These are phyloP conservation scores for Drosophila tanythrix DNA, from an alignment of 2,888 invertebrate species.

Conservation along the genomic window DNA sequence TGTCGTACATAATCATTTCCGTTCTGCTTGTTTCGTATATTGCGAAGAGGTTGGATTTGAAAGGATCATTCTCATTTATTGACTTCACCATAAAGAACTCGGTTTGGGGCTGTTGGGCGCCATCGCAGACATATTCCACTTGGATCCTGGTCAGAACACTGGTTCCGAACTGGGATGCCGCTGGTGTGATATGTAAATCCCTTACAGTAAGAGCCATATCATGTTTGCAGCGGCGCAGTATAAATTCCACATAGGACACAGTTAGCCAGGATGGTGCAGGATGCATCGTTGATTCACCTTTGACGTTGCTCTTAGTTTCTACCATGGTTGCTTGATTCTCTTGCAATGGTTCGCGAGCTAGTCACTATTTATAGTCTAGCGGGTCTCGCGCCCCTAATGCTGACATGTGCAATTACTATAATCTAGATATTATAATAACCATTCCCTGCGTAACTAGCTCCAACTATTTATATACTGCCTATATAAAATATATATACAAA, in stretches of 20 bases:
- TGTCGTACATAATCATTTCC: constrained; percentile 81
- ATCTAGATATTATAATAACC: constrained; percentile 16
- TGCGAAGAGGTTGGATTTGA: constrained; percentile 53
- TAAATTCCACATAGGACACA: constrained; percentile 66
- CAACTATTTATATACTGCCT: not conserved
- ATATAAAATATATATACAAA: not conserved
- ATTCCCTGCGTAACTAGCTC: not conserved
- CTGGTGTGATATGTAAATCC: constrained; percentile 61
- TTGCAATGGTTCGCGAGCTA: not conserved
- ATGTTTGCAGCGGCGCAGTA: constrained; percentile 62
- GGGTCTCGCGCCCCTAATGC: not conserved
- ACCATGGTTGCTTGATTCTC: constrained; percentile 54
- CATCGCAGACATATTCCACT: constrained; percentile 43
- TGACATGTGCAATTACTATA: constrained; percentile 2
- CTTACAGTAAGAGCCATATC: constrained; percentile 61
- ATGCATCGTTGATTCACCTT: constrained; percentile 21
- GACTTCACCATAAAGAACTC: constrained; percentile 74
- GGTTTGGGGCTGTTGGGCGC: constrained; percentile 30
- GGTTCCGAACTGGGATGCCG: constrained; percentile 77
- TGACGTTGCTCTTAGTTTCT: constrained; percentile 29
- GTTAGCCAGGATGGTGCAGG: constrained; percentile 74
- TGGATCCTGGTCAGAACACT: constrained; percentile 74
- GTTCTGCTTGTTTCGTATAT: constrained; percentile 69
- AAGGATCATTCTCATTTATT: constrained; percentile 70
- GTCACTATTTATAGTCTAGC: constrained; percentile 49